Percentiles rank a stretch among this genome's conserved stretches.
These are phyloP conservation scores for Tetragonula carbonaria DNA, from an alignment of 2,888 invertebrate genomes.

Conservation along the genomic window DNA sequence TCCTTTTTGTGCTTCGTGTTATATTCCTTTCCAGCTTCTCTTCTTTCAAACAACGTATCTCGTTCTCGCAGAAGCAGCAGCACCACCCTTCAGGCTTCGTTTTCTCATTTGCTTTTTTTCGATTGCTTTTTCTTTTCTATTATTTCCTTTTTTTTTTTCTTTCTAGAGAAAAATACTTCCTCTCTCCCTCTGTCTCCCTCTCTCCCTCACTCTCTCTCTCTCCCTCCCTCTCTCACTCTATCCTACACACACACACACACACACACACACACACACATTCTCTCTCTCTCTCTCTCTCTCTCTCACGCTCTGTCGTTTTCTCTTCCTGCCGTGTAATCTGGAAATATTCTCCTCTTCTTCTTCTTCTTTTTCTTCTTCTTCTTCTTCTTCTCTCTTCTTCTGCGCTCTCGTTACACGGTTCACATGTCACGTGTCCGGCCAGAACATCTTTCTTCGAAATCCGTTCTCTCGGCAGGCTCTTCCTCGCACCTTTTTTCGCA, in stretches of 20 bases:
- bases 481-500: constrained; percentile 1
- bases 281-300: background rate
- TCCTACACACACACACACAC: background rate
- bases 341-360: constrained; percentile 3
- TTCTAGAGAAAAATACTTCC: background rate
- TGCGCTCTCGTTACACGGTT: constrained; percentile 10
- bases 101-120: constrained; percentile 2
- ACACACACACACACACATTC: background rate
- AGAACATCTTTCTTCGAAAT: constrained; percentile 20
- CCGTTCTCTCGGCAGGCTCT: constrained; percentile 5
- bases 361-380: too few relatives aligned
- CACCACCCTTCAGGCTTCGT: background rate
- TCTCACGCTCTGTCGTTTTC: background rate
- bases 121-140: background rate
- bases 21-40: background rate
- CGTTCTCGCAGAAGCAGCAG: constrained; percentile 9
- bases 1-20: background rate
- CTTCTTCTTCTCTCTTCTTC: background rate
- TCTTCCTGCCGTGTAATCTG: background rate
- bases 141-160: background rate
- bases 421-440: constrained; percentile 31
- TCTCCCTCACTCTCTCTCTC: background rate
- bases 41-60: constrained; percentile 17
- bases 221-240: background rate
- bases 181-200: too few relatives aligned